Evolutionary conservation across 1,140 invertebrate genomes (phyloP).

Genomic region (Lucilia sericata): DNA sequence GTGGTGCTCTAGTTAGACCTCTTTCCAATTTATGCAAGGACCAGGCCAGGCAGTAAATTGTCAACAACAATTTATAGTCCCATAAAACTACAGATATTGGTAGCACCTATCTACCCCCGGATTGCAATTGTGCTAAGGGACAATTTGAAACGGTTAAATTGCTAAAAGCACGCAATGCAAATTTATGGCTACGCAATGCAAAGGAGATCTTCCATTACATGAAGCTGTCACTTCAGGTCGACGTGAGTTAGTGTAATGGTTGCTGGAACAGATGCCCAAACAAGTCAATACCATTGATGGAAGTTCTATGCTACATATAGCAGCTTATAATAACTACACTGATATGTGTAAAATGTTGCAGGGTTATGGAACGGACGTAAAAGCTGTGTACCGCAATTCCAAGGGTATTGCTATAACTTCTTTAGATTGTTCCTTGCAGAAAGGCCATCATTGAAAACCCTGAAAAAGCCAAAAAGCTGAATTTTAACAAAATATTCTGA

Average conservation of each 20-base stretch:
- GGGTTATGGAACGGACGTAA: slow-evolving; percentile 84
- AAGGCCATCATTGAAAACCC: slow-evolving; percentile 85
- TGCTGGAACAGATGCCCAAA: slow-evolving; percentile 83
- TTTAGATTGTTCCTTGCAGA: slow-evolving; percentile 88
- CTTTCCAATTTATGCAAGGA: too few species aligned
- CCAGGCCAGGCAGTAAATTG: too few species aligned
- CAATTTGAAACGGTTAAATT: slow-evolving; percentile 77
- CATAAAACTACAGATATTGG: too few species aligned
- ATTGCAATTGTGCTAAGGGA: slow-evolving; percentile 95
- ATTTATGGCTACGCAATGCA: slow-evolving; percentile 93
- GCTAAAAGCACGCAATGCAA: slow-evolving; percentile 81
- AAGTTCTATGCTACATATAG: slow-evolving; percentile 91
- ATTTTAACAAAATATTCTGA: too few species aligned
- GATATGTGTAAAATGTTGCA: slow-evolving; percentile 92
- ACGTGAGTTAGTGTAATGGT: slow-evolving; percentile 87
- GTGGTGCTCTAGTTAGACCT: too few species aligned
- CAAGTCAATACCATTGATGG: slow-evolving; percentile 91
- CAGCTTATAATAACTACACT: slow-evolving; percentile 92
- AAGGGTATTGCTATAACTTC: slow-evolving; percentile 89
- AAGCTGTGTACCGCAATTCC: slow-evolving; percentile 83
- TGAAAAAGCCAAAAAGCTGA: too few species aligned
- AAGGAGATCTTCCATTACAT: slow-evolving; percentile 92
- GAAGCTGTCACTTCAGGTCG: slow-evolving; percentile 94
- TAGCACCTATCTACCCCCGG: too few species aligned
- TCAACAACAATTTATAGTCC: too few species aligned